Evolutionary conservation across 1,140 invertebrate genomes (phyloP), one percentile per base, ranked within the genome.

Genomic region (Drosophila fuyamai): DNA sequence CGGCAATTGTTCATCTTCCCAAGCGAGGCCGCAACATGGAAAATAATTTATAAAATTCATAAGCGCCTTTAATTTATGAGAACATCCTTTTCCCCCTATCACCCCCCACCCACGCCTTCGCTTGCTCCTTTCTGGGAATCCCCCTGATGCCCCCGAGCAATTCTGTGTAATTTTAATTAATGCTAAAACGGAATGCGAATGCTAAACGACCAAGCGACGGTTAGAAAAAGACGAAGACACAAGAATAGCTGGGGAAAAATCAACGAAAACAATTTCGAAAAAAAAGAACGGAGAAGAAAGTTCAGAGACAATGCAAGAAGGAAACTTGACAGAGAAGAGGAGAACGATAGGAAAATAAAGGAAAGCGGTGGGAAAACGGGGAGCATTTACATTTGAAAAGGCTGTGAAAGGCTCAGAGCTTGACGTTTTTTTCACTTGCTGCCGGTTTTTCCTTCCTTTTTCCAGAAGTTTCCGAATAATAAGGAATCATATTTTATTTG

Each of bases 21-120:
- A 27, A 23, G 23, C 38, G 51, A 27, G 35, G 35, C 63, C 63
- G 46, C 56, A 70, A 78, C 75, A 77, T 77, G 75, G 63, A 65
- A 89, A 83, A 83, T 88, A 89, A 88, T 88, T 88, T 78, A 88
- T 89, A 80, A 89, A 88, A 88, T 88, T 88, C 83, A 88, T 86
- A 86, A 86, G 83, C 83, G 83, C 79, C 72, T 82, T 86, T 86
- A 86, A 86, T 86, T 86, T 86, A 86, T 88, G 83, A 60, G 70
- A 74, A 88, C 55, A 57, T 71, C 60, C 47, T 75, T 44, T 44
- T 13, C 14, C 38, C 18, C 38, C 4, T 0, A 4, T 32, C 0
- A 6, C 35, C 23, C 23, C 10, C 23, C 6, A 2, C 55, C 23
- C 6, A 13, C 38, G 9, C 29, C 13, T 18, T 38, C 46, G 0